A percentile compares a stretch with the other conserved stretches of the same genome.
These are phyloP conservation scores for Callitettix versicolor DNA, from an alignment of 1,140 invertebrate species.

Conservation along the genomic window DNA sequence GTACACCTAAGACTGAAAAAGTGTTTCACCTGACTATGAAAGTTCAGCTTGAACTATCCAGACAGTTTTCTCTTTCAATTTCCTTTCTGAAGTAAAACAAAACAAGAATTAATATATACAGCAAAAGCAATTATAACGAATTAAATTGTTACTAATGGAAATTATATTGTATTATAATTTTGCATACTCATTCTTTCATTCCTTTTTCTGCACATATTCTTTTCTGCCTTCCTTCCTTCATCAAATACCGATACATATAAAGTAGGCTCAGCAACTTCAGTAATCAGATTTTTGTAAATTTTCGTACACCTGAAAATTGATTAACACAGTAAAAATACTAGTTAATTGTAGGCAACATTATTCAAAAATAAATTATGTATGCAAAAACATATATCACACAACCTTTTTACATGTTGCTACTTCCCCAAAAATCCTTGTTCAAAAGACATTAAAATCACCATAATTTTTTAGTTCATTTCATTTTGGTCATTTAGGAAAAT, in stretches of 20 bases:
- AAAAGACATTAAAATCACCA: too few species aligned
- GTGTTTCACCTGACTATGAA: too few species aligned
- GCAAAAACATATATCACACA: too few species aligned
- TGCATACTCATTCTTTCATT: constrained; percentile 35
- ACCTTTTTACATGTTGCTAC: too few species aligned
- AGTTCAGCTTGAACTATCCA: constrained; percentile 32
- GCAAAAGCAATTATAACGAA: neutral
- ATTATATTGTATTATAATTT: too few species aligned
- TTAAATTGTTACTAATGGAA: neutral
- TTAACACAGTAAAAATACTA: too few species aligned
- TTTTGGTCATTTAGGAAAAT: too few species aligned
- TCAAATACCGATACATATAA: constrained; percentile 42
- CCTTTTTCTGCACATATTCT: constrained; percentile 32
- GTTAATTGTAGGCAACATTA: too few species aligned
- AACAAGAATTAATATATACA: neutral
- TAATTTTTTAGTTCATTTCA: too few species aligned
- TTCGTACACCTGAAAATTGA: constrained; percentile 5
- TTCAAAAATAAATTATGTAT: too few species aligned
- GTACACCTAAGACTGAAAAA: too few species aligned
- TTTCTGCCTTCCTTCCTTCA: constrained; percentile 40
- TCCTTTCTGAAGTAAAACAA: constrained; percentile 29
- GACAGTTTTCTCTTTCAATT: constrained; percentile 29
- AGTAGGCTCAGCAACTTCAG: constrained; percentile 17
- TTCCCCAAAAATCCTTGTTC: too few species aligned
- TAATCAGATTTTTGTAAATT: neutral